Evolutionary conservation across 1,140 invertebrate genomes (phyloP).

Genomic region (Bombus cullumanus): DNA sequence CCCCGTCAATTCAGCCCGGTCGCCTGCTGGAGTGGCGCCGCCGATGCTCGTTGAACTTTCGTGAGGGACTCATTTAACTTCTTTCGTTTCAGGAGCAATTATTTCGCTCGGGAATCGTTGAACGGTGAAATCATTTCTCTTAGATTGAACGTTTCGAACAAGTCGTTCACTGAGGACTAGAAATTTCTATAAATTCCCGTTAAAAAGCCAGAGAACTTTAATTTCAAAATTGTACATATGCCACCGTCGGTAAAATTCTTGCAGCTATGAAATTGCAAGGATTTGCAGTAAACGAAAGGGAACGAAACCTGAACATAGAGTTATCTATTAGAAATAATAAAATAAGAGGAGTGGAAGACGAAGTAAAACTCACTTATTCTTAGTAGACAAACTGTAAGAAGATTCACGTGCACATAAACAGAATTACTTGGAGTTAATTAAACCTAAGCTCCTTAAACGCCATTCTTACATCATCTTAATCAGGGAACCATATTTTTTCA

Average conservation of each 20-base stretch:
- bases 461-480: background rate
- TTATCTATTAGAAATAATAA: background rate
- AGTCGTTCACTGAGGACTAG: background rate
- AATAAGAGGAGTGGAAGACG: conserved; percentile 41
- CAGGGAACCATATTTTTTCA: conserved; percentile 22
- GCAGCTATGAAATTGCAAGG: background rate
- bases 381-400: conserved; percentile 23
- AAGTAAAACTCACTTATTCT: conserved; percentile 73
- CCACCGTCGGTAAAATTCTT: background rate
- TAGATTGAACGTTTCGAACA: background rate
- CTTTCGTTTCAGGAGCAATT: conserved; percentile 61
- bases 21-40: background rate
- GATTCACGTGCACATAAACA: conserved; percentile 61
- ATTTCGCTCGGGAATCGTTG: conserved; percentile 50
- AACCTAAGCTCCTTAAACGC: conserved; percentile 60
- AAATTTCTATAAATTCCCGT: background rate
- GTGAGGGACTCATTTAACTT: conserved; percentile 61
- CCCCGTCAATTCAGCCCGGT: conserved; percentile 30
- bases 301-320: too few relatives aligned
- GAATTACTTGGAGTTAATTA: conserved; percentile 76
- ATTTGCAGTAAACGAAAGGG: too few relatives aligned
- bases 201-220: background rate
- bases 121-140: conserved; percentile 47
- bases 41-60: conserved; percentile 49
- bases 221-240: too few relatives aligned